Conservation (phyloP, 1,140 invertebrate genomes). For the Trachelipus rathkii region DNA sequence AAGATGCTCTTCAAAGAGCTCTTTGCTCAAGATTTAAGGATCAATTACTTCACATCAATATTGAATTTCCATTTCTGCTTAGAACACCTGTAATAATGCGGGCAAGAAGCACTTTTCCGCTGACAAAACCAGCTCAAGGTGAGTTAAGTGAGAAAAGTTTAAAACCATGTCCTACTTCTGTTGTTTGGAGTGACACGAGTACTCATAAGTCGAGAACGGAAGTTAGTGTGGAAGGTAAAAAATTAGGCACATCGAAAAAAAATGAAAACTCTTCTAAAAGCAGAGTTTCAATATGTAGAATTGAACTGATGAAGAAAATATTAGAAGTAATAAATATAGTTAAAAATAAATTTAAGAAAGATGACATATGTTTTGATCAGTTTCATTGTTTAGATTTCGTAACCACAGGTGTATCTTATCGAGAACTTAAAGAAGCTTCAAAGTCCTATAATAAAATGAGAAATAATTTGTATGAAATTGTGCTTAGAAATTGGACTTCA, state of each 20-base stretch:
- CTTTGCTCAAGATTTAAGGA: conserved; percentile 44
- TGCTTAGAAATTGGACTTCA: conserved; percentile 46
- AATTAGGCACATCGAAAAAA: conserved; percentile 75
- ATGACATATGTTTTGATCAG: background rate
- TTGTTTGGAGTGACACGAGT: conserved; percentile 46
- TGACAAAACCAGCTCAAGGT: conserved; percentile 5
- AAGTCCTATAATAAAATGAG: conserved; percentile 44
- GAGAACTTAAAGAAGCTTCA: conserved; percentile 44
- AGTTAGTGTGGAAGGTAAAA: conserved; percentile 71
- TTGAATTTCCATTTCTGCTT: conserved; percentile 19
- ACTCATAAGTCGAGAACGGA: conserved; percentile 53
- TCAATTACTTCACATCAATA: background rate
- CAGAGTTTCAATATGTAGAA: conserved; percentile 61
- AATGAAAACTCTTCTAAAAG: conserved; percentile 55
- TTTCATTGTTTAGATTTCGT: conserved; percentile 33
- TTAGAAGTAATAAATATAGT: conserved; percentile 48
- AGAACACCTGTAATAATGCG: conserved; percentile 49
- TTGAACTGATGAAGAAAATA: conserved; percentile 60
- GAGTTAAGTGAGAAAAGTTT: conserved; percentile 24
- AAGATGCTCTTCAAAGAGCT: conserved; percentile 63
- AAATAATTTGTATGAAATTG: conserved; percentile 38
- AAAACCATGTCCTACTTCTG: conserved; percentile 44
- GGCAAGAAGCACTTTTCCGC: conserved; percentile 48
- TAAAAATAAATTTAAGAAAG: background rate
- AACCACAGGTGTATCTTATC: conserved; percentile 32